A percentile compares a stretch with the other conserved stretches of the same genome.
These are phyloP conservation scores for Beroe ovata DNA, from an alignment of 37 sponge, comb jelly and placozoan genomes.

Conservation along the genomic window DNA sequence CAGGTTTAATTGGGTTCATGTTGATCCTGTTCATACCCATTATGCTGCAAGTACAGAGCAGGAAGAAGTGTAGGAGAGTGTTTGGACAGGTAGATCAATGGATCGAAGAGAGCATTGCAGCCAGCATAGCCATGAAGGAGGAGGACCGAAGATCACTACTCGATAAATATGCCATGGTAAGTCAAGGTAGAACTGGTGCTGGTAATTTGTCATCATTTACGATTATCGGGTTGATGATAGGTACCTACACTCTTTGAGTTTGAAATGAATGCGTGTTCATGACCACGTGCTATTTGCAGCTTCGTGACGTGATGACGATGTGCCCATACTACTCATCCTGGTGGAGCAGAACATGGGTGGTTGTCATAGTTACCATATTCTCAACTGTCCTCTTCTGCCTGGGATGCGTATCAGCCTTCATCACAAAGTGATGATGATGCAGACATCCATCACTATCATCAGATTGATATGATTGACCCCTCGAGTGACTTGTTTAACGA, in stretches of 20 bases:
- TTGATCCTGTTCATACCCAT: conserved; percentile 34
- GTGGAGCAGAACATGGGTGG: conserved; percentile 66
- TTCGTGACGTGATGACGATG: conserved; percentile 64
- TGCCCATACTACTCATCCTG: conserved; percentile 30
- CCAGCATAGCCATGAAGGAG: conserved; percentile 6
- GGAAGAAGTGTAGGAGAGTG: conserved; percentile 47
- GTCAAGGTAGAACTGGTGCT: too few species aligned
- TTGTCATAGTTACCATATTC: conserved; percentile 11
- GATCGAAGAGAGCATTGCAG: conserved; percentile 63
- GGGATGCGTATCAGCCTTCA: conserved; percentile 24
- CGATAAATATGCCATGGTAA: conserved; percentile 50
- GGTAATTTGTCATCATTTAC: too few species aligned
- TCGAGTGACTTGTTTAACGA: too few species aligned
- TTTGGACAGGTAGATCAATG: conserved; percentile 41
- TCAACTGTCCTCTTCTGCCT: conserved; percentile 13
- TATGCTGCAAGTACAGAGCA: conserved; percentile 65
- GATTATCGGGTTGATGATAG: too few species aligned
- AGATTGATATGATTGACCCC: too few species aligned
- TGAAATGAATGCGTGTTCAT: too few species aligned
- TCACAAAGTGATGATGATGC: not conserved
- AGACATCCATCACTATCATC: too few species aligned
- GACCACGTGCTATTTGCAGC: not conserved
- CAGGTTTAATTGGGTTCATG: conserved; percentile 57
- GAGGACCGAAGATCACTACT: conserved; percentile 21
- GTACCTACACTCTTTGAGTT: too few species aligned